Evolutionary conservation across 64 coral and sea anemone species (phyloP), one percentile per base, ranked within the genome.

Genomic region (Astreopora myriophthalma): DNA sequence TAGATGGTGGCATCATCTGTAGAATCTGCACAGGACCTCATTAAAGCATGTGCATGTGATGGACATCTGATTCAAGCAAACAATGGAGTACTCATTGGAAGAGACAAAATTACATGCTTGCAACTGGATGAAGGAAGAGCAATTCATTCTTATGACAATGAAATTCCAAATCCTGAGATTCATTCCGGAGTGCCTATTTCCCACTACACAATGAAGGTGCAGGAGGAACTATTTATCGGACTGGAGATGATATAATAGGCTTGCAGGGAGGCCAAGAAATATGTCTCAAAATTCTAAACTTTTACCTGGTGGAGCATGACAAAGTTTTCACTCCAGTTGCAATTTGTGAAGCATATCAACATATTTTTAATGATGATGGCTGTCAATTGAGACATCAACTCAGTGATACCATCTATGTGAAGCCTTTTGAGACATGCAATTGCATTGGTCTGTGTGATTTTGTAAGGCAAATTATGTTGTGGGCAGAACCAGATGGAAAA

Each of bases 381-480:
- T 1, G 22, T 25, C 75, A 1, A 79, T 7, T 79, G 24, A 52
- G 46, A 79, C 75, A 55, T 79, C 75, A 79, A 14, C 75, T 79
- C 25, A 79, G 44, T 57, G 75, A 79, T 79, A 79, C 75, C 52
- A 79, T 79, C 25, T 79, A 30, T 79, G 46, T 79, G 42, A 79
- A 55, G 26, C 26, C 46, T 55, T 79, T 79, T 55, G 3, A 55
- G 27, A 79, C 46, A 79, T 28, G 75, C 46, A 79, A 42, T 52
- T 55, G 75, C 52, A 79, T 79, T 52, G 46, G 27, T 17, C 29
- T 79, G 19, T 17, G 14, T 79, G 46, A 79, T 28, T 30, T 51
- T 55, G 75, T 49, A 79, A 79, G 46, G 27, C 75, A 42, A 52
- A 19, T 79, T 17, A 79, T 79, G 75, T 79, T 55, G 37, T 79